Conservation (phyloP, 2,888 invertebrate genomes). For the Stenodera caucasica region DNA sequence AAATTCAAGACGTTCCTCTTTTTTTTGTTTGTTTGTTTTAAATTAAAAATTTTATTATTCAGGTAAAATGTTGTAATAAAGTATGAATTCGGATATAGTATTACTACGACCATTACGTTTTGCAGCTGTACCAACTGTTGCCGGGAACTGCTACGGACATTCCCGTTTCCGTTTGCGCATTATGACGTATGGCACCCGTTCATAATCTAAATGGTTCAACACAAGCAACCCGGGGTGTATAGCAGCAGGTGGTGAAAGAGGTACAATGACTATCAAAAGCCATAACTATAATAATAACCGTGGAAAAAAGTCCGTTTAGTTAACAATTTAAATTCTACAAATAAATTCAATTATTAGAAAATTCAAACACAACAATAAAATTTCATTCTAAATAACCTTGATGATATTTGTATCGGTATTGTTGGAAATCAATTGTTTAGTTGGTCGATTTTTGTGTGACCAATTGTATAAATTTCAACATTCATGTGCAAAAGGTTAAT, state of each 20-base stretch:
- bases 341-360: too few species aligned
- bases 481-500: constrained; percentile 6
- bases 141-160: constrained; percentile 33
- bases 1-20: too few species aligned
- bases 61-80: too few species aligned
- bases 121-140: constrained; percentile 39
- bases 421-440: not conserved
- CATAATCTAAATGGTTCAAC: constrained; percentile 34
- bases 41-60: not conserved
- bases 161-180: constrained; percentile 34
- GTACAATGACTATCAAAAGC: constrained; percentile 1
- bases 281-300: not conserved
- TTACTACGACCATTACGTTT: constrained; percentile 24
- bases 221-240: constrained; percentile 28
- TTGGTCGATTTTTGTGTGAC: not conserved
- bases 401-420: not conserved
- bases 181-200: constrained; percentile 37
- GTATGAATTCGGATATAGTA: constrained; percentile 20
- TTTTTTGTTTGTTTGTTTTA: too few species aligned
- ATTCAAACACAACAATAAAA: not conserved
- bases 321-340: too few species aligned
- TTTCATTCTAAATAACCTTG: not conserved
- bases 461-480: constrained; percentile 1
- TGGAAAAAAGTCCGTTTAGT: too few species aligned
- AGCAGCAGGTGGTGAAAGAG: constrained; percentile 31